Evolutionary conservation across 2,888 invertebrate species (phyloP).

Genomic region (Cephus nigrinus): DNA sequence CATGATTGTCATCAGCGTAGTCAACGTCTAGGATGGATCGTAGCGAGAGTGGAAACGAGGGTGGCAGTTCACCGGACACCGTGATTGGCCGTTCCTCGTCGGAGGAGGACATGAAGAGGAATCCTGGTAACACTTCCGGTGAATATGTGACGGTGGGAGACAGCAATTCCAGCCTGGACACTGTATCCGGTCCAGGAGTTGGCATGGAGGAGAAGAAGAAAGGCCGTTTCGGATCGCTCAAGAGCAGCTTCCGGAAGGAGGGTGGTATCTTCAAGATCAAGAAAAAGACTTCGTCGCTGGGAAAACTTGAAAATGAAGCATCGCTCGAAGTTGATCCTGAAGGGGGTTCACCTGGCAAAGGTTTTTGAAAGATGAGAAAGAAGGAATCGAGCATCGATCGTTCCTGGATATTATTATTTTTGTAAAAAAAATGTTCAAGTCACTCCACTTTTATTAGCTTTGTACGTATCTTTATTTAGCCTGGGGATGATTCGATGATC

Average conservation of each 20-base stretch:
- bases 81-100: slow-evolving; percentile 50
- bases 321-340: slow-evolving; percentile 32
- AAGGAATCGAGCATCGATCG: background rate
- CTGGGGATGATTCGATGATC: background rate
- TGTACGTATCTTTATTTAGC: background rate
- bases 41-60: slow-evolving; percentile 49
- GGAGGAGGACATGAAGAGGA: slow-evolving; percentile 46
- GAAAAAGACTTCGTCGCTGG: slow-evolving; percentile 35
- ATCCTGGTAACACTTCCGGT: slow-evolving; percentile 33
- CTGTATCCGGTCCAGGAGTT: slow-evolving; percentile 36
- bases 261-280: slow-evolving; percentile 52
- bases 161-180: slow-evolving; percentile 56
- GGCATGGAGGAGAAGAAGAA: slow-evolving; percentile 40
- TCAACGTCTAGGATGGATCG: slow-evolving; percentile 43
- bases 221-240: slow-evolving; percentile 51
- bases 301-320: slow-evolving; percentile 31
- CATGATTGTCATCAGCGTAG: slow-evolving; percentile 5
- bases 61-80: slow-evolving; percentile 53
- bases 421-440: background rate
- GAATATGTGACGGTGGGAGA: slow-evolving; percentile 47
- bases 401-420: background rate
- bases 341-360: slow-evolving; percentile 34
- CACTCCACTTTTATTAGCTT: background rate
- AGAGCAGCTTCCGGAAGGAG: slow-evolving; percentile 52
- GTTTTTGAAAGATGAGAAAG: slow-evolving; percentile 16